A percentile compares a stretch with the other conserved stretches of the same genome.
phyloP scores from a whole-genome alignment of 2,888 invertebrate species.

The Oligia strigilis region DNA sequence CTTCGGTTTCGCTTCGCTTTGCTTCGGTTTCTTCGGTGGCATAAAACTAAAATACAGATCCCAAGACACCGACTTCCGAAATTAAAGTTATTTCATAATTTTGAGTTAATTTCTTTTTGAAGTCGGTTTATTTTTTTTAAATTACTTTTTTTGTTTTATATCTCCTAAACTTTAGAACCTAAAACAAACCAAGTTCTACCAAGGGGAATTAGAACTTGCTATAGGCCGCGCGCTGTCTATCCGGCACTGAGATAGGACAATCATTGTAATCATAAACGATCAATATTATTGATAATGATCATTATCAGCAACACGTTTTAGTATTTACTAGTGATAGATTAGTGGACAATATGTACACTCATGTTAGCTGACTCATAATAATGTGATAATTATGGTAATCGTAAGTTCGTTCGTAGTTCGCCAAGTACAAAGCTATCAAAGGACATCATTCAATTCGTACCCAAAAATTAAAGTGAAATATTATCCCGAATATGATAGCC shows the following conservation, averaged over 20 bases:
- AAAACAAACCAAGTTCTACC: background rate
- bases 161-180: background rate
- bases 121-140: too few relatives aligned
- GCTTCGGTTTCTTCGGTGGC: too few relatives aligned
- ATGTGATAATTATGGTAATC: slow-evolving; percentile 3
- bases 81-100: too few relatives aligned
- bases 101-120: too few relatives aligned
- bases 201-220: background rate
- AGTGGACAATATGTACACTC: slow-evolving; percentile 1
- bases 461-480: too few relatives aligned
- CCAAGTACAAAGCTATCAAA: background rate
- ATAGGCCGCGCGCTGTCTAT: background rate
- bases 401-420: background rate
- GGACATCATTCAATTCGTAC: too few relatives aligned
- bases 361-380: slow-evolving; percentile 16
- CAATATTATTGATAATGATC: background rate
- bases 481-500: too few relatives aligned
- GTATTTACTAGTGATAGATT: slow-evolving; percentile 12
- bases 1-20: too few relatives aligned
- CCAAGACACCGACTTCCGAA: too few relatives aligned
- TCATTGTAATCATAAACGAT: background rate
- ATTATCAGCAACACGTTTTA: slow-evolving; percentile 20
- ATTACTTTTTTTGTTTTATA: background rate
- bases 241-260: background rate
- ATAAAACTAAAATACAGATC: too few relatives aligned